Conservation (phyloP, 2,113 vertebrate genomes). For the Elachura formosa region DNA sequence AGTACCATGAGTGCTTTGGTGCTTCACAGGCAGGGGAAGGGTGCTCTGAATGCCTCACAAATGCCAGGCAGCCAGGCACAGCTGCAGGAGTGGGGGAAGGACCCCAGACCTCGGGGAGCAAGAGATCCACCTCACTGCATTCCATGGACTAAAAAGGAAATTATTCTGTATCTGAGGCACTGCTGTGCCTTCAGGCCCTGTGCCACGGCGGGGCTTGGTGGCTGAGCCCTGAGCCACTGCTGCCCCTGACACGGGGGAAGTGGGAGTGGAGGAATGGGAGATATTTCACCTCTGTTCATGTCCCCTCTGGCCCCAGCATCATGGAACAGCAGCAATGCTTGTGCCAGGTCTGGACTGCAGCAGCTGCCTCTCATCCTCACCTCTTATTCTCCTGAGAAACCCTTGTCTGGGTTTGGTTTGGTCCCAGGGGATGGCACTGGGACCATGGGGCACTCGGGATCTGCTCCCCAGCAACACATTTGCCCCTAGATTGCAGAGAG, state of each 20-base stretch:
- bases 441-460: accelerated
- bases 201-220: accelerated
- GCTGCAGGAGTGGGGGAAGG: background rate
- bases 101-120: accelerated
- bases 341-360: background rate
- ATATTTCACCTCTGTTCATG: background rate
- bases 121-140: background rate
- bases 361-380: background rate
- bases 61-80: background rate
- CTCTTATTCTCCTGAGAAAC: background rate
- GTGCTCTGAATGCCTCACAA: background rate
- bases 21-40: background rate
- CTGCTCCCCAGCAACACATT: background rate
- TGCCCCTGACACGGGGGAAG: accelerated
- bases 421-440: accelerated
- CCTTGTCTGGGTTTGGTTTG: background rate
- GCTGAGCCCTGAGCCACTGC: background rate
- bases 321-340: background rate
- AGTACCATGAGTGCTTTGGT: background rate
- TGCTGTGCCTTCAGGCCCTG: background rate
- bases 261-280: background rate
- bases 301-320: background rate
- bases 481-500: background rate
- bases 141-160: conserved; percentile 2
- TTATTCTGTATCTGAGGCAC: background rate